Evolutionary conservation across 2,888 invertebrate species (phyloP).

Genomic region (Amorpha juglandis): DNA sequence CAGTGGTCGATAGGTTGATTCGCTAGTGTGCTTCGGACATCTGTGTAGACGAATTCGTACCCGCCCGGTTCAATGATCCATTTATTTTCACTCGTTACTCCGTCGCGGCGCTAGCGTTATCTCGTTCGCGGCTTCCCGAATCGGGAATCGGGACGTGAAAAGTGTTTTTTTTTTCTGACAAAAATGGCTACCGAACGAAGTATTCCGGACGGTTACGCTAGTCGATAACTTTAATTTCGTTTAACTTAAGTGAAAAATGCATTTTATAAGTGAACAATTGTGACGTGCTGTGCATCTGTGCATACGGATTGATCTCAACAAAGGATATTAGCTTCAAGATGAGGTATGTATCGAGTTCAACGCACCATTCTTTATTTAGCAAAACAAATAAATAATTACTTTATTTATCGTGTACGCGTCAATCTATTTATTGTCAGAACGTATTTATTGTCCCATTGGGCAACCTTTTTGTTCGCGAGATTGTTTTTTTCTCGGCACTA

Average conservation of each 20-base stretch:
- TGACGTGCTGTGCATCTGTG: slow-evolving; percentile 80
- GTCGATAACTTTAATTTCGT: slow-evolving; percentile 69
- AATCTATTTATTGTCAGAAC: slow-evolving; percentile 68
- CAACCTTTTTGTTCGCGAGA: slow-evolving; percentile 56
- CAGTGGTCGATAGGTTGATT: slow-evolving; percentile 31
- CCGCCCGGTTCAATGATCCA: slow-evolving; percentile 64
- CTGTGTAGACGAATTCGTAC: slow-evolving; percentile 28
- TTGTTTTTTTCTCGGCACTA: slow-evolving; percentile 53
- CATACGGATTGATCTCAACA: slow-evolving; percentile 78
- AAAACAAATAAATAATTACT: slow-evolving; percentile 81
- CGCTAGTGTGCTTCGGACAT: slow-evolving; percentile 37
- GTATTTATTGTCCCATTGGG: slow-evolving; percentile 61
- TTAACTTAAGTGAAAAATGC: slow-evolving; percentile 76
- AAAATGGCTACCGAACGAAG: slow-evolving; percentile 78
- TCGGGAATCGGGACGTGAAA: slow-evolving; percentile 72
- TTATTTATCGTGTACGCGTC: slow-evolving; percentile 59
- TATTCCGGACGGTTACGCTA: slow-evolving; percentile 63
- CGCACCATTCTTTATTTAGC: slow-evolving; percentile 72
- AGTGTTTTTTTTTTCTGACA: slow-evolving; percentile 68
- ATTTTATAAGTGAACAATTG: slow-evolving; percentile 81
- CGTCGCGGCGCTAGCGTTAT: slow-evolving; percentile 73
- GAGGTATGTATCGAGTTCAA: slow-evolving; percentile 79
- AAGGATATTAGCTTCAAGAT: slow-evolving; percentile 78
- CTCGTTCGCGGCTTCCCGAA: slow-evolving; percentile 70
- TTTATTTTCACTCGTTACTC: slow-evolving; percentile 62